Percentiles rank a stretch among this genome's conserved stretches.
Evolutionary conservation across 2,888 invertebrate species (phyloP).

Genomic region (Conchocele bisecta): DNA sequence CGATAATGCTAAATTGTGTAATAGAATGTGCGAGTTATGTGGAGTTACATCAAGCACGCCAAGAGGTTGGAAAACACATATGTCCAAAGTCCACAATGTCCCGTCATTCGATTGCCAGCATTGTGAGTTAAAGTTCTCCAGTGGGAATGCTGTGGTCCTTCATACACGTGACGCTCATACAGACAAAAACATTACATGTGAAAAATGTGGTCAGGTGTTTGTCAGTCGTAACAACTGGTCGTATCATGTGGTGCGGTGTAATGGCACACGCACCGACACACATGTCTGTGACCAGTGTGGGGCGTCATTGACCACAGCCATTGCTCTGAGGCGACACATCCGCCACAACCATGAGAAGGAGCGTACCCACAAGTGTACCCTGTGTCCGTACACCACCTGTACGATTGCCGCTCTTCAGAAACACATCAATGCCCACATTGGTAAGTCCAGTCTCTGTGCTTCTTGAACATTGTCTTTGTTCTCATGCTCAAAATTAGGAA

Average conservation of each 20-base stretch:
- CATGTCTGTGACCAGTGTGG: slow-evolving; percentile 14
- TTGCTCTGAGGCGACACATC: neutral
- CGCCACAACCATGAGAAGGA: slow-evolving; percentile 13
- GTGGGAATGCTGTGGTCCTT: neutral
- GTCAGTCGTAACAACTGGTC: slow-evolving; percentile 14
- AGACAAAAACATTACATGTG: slow-evolving; percentile 2
- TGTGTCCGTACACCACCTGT: slow-evolving; percentile 1
- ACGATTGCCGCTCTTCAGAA: slow-evolving; percentile 9
- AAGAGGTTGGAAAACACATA: slow-evolving; percentile 11
- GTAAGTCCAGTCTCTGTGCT: too few relatives aligned
- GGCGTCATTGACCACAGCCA: neutral
- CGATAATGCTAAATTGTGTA: neutral
- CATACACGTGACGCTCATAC: neutral
- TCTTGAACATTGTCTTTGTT: too few relatives aligned
- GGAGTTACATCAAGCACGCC: neutral
- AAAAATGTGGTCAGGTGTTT: slow-evolving; percentile 14
- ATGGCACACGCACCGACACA: neutral
- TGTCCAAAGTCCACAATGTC: slow-evolving; percentile 12
- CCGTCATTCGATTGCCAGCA: slow-evolving; percentile 8
- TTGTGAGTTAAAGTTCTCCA: slow-evolving; percentile 3
- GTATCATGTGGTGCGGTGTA: slow-evolving; percentile 8
- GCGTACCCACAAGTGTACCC: slow-evolving; percentile 1
- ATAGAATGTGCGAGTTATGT: slow-evolving; percentile 9
- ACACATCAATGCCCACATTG: slow-evolving; percentile 9
- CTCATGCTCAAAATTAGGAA: too few relatives aligned